Evolutionary conservation across 2,113 vertebrate genomes (phyloP).

Genomic region (Cephalophus harveyi): DNA sequence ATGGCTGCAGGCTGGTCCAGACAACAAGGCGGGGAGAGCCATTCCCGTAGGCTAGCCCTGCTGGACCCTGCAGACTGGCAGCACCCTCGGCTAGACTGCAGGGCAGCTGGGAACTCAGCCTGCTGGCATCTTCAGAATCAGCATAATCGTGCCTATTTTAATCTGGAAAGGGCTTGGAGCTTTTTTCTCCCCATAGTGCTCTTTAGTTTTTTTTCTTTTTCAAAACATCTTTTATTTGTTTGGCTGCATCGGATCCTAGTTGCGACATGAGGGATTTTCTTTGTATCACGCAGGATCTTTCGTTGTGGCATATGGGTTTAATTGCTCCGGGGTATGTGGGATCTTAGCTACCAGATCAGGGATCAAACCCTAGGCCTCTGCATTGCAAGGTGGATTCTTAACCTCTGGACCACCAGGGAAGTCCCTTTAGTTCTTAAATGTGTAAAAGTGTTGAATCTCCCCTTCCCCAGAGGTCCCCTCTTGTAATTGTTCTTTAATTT

Average conservation of each 20-base stretch:
- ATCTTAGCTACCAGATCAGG: neutral
- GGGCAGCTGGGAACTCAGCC: neutral
- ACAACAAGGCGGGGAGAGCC: neutral
- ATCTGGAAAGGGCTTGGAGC: neutral
- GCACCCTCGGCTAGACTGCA: neutral
- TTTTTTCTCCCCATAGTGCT: neutral
- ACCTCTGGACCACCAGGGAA: neutral
- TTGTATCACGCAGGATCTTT: neutral
- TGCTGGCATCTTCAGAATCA: constrained; percentile 11
- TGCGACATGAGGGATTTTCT: neutral
- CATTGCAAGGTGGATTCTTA: neutral
- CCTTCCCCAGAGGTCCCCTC: neutral
- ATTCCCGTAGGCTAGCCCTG: neutral
- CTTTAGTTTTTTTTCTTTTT: neutral
- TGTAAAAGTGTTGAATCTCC: neutral
- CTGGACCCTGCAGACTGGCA: neutral
- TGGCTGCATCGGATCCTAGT: neutral
- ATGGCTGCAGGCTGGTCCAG: neutral
- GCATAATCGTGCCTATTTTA: constrained; percentile 4
- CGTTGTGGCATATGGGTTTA: fast-evolving
- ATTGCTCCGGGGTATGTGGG: neutral
- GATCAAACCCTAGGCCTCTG: neutral
- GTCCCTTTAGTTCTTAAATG: neutral
- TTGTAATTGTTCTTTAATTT: neutral
- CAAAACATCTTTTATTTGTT: neutral